Percentiles rank a stretch among this genome's conserved stretches.
These are phyloP conservation scores for Bicyclus anynana DNA, from an alignment of 1,140 invertebrate species.

Conservation along the genomic window DNA sequence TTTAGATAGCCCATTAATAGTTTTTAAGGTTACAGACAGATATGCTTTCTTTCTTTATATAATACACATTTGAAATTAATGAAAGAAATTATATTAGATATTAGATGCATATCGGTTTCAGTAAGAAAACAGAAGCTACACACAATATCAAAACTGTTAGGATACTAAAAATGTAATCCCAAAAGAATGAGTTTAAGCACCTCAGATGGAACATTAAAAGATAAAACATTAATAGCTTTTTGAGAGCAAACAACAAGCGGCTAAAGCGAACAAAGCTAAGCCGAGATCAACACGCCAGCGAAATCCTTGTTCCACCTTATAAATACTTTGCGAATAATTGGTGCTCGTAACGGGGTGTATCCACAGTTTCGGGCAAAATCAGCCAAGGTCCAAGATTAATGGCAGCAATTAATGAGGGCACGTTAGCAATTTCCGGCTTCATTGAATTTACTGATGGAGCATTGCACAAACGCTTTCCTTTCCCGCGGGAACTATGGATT, in stretches of 20 bases:
- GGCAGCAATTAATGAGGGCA: slow-evolving; percentile 46
- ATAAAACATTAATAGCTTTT: slow-evolving; percentile 8
- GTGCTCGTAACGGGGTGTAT: slow-evolving; percentile 11
- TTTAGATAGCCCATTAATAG: no score
- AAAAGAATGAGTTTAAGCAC: background rate
- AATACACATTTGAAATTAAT: no score
- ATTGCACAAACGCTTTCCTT: slow-evolving; percentile 2
- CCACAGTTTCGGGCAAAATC: slow-evolving; percentile 33
- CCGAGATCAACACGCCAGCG: slow-evolving; percentile 26
- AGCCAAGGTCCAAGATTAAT: slow-evolving; percentile 52
- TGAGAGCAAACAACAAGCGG: slow-evolving; percentile 27
- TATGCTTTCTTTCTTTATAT: no score
- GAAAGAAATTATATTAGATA: no score
- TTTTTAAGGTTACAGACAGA: no score
- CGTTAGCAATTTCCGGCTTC: slow-evolving; percentile 23
- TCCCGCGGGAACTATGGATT: no score
- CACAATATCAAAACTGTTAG: no score
- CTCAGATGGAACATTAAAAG: background rate
- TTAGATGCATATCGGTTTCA: no score
- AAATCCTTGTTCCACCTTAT: slow-evolving; percentile 20
- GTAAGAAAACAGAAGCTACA: no score
- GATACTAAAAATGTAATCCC: no score
- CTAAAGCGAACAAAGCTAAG: slow-evolving; percentile 30
- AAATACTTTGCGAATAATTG: slow-evolving; percentile 28
- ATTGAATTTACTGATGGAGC: slow-evolving; percentile 15